Percentiles rank a stretch among this genome's conserved stretches.
phyloP scores from a whole-genome alignment of 2,888 invertebrate genomes.

The Cephus sareptanus region DNA sequence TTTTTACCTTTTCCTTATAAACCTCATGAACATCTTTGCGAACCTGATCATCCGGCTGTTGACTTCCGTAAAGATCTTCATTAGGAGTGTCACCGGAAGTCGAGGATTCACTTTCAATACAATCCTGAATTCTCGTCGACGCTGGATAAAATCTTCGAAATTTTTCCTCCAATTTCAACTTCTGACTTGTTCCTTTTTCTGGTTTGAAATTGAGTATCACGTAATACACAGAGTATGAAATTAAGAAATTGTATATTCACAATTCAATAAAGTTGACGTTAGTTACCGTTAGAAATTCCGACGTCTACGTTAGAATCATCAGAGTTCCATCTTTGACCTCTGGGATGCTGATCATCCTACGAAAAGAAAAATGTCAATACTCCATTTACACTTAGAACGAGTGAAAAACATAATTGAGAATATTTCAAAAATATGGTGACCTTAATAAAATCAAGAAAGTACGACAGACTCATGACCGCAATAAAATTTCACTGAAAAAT shows the following conservation, averaged over 20 bases:
- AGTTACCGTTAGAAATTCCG: conserved; percentile 15
- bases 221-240: neutral
- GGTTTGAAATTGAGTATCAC: conserved; percentile 1
- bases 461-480: conserved; percentile 20
- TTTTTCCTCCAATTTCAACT: neutral
- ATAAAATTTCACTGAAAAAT: conserved; percentile 12
- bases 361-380: conserved; percentile 1
- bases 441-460: conserved; percentile 24
- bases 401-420: neutral
- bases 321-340: conserved; percentile 8
- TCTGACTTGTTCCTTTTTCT: conserved; percentile 1
- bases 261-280: neutral
- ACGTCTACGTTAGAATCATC: conserved; percentile 10
- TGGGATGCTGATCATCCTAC: conserved; percentile 14
- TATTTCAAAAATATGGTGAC: conserved; percentile 17
- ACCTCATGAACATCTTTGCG: neutral
- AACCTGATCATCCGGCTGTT: neutral
- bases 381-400: neutral
- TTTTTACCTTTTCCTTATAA: neutral
- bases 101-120: neutral
- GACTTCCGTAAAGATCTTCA: neutral
- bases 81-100: neutral
- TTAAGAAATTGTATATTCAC: neutral
- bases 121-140: neutral
- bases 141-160: neutral